These are phyloP conservation scores for Chionis minor DNA, from an alignment of 2,113 vertebrate species.

Conservation along the genomic window DNA sequence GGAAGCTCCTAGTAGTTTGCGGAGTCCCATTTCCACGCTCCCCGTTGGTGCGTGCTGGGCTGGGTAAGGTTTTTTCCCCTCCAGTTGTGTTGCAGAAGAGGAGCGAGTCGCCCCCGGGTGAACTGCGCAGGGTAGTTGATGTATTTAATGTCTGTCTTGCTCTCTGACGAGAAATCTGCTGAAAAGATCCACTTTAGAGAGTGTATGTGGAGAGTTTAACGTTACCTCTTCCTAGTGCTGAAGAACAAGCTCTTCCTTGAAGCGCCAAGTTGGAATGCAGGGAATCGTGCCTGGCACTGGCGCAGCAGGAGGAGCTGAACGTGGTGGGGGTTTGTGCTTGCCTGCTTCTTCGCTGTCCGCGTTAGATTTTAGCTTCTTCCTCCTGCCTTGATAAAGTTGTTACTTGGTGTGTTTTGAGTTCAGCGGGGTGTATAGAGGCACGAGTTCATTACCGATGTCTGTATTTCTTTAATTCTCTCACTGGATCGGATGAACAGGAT, in stretches of 20 bases:
- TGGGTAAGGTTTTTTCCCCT: not conserved
- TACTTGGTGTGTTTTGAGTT: not conserved
- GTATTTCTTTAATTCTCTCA: constrained; percentile 70
- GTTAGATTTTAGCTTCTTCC: not conserved
- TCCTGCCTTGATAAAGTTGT: not conserved
- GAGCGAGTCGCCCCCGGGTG: not conserved
- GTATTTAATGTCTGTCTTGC: not conserved
- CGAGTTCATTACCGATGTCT: not conserved
- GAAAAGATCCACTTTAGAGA: not conserved
- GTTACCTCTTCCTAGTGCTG: not conserved
- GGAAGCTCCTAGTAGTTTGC: not conserved
- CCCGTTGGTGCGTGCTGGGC: fast-evolving
- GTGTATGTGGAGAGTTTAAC: not conserved
- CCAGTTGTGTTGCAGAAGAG: not conserved
- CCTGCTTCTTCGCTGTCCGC: not conserved
- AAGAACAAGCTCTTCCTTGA: not conserved
- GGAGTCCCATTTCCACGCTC: not conserved
- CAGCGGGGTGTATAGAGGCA: not conserved
- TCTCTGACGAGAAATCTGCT: not conserved
- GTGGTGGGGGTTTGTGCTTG: fast-evolving
- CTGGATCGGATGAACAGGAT: constrained; percentile 70
- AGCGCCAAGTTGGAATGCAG: not conserved
- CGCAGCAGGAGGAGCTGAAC: not conserved
- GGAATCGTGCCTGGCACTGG: fast-evolving
- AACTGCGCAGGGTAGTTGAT: not conserved